A percentile compares a stretch with the other conserved stretches of the same genome.
These are phyloP conservation scores for Polydrusus pterygomalis DNA, from an alignment of 2,888 invertebrate genomes.

Conservation along the genomic window DNA sequence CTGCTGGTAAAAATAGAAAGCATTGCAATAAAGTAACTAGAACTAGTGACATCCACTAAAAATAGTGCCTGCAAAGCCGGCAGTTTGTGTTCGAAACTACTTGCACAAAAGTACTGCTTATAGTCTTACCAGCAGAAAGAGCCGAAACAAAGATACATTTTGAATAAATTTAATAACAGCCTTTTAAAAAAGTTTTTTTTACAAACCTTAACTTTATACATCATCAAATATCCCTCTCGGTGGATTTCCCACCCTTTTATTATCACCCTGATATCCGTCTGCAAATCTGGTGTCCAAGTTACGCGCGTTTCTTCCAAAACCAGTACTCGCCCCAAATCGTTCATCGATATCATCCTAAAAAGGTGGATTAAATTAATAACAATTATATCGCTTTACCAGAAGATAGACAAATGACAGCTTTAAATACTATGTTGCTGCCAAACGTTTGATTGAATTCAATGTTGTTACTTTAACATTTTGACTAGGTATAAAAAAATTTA, in stretches of 20 bases:
- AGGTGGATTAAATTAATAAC: neutral
- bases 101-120: neutral
- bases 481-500: no score
- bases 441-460: no score
- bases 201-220: slow-evolving; percentile 73
- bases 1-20: no score
- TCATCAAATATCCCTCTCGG: slow-evolving; percentile 90
- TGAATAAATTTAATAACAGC: neutral
- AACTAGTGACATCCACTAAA: no score
- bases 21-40: no score
- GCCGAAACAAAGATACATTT: neutral
- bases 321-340: slow-evolving; percentile 80
- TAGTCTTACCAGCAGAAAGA: neutral
- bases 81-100: no score
- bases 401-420: no score
- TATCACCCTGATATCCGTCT: slow-evolving; percentile 69
- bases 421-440: no score
- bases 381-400: no score
- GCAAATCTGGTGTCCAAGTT: slow-evolving; percentile 63
- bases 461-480: no score
- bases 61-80: no score
- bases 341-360: slow-evolving; percentile 73
- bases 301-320: slow-evolving; percentile 69
- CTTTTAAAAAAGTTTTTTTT: neutral
- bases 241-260: slow-evolving; percentile 77